These are phyloP conservation scores for Empis stercorea DNA, from an alignment of 2,888 invertebrate genomes.

Conservation along the genomic window DNA sequence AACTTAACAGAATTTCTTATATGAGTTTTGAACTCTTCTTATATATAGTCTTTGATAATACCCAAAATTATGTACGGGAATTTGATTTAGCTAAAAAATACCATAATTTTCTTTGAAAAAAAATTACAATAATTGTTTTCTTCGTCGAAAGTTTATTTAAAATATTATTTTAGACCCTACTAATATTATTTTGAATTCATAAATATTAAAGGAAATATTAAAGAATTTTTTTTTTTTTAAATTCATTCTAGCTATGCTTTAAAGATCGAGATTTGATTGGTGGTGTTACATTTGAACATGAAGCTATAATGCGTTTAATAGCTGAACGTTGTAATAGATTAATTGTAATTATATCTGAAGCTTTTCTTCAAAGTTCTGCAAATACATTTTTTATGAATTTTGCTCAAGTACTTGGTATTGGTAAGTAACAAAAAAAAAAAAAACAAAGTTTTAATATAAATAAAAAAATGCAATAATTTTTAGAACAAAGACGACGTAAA, in stretches of 20 bases:
- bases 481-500: slow-evolving; percentile 47
- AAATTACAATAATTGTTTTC: too few relatives aligned
- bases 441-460: too few relatives aligned
- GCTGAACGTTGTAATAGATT: slow-evolving; percentile 64
- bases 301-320: slow-evolving; percentile 59
- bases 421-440: slow-evolving; percentile 38
- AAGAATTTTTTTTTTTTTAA: slow-evolving; percentile 15
- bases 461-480: too few relatives aligned
- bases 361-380: slow-evolving; percentile 58
- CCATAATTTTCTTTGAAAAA: too few relatives aligned
- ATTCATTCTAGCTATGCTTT: slow-evolving; percentile 65
- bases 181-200: too few relatives aligned
- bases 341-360: slow-evolving; percentile 65
- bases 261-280: slow-evolving; percentile 59
- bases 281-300: slow-evolving; percentile 57
- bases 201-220: neutral
- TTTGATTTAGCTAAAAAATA: too few relatives aligned
- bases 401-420: slow-evolving; percentile 68
- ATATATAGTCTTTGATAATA: too few relatives aligned
- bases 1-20: too few relatives aligned
- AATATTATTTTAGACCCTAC: too few relatives aligned
- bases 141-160: too few relatives aligned
- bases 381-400: slow-evolving; percentile 68
- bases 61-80: too few relatives aligned
- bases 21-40: too few relatives aligned